A percentile compares a stretch with the other conserved stretches of the same genome.
These are phyloP conservation scores for Platycheirus albimanus DNA, from an alignment of 2,888 invertebrate species.

Conservation along the genomic window DNA sequence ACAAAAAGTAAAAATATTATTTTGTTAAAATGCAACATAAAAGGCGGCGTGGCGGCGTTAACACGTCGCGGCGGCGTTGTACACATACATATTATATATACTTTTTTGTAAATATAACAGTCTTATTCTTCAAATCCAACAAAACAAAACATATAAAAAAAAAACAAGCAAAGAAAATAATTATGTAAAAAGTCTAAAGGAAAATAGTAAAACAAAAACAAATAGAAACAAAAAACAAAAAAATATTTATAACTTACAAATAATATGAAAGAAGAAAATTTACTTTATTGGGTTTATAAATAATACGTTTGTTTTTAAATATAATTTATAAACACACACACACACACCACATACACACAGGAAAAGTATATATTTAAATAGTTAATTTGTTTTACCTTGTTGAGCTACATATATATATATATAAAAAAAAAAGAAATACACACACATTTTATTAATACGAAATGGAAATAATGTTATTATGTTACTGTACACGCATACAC, in stretches of 20 bases:
- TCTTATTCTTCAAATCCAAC: conserved; percentile 26
- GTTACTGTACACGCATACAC: conserved; percentile 43
- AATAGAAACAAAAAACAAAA: background rate
- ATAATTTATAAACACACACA: conserved; percentile 51
- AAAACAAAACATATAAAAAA: background rate
- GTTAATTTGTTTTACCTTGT: conserved; percentile 62
- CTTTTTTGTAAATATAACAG: conserved; percentile 62
- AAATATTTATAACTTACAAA: conserved; percentile 13
- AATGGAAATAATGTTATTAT: conserved; percentile 16
- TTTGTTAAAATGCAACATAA: conserved; percentile 30
- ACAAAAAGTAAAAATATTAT: too few relatives aligned
- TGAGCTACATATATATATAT: conserved; percentile 51
- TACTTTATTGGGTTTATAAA: conserved; percentile 25
- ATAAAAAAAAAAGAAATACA: conserved; percentile 12
- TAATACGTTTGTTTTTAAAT: conserved; percentile 22
- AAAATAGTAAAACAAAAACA: conserved; percentile 9
- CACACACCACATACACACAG: conserved; percentile 49
- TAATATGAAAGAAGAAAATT: background rate
- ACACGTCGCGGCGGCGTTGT: background rate
- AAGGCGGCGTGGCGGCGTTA: conserved; percentile 9
- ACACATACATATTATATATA: too few relatives aligned
- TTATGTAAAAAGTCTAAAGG: background rate
- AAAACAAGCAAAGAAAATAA: conserved; percentile 21
- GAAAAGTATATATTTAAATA: conserved; percentile 44
- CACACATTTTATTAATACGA: conserved; percentile 39